A percentile compares a stretch with the other conserved stretches of the same genome.
Evolutionary conservation across 2,888 invertebrate genomes (phyloP).

Genomic region (Hirtodrosophila histrioides): DNA sequence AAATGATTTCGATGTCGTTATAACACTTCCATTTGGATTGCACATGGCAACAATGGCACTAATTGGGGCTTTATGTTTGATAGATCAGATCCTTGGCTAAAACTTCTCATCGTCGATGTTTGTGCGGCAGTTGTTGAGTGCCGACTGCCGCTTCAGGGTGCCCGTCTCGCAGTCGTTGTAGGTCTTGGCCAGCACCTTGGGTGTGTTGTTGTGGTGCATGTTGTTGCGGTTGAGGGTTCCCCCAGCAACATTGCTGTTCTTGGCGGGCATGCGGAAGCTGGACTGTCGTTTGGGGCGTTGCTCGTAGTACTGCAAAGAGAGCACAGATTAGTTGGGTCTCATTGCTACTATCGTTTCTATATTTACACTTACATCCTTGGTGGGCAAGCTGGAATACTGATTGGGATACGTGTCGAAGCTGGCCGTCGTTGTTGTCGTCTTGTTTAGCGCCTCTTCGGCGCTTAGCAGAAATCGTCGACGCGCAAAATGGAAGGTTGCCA

Average conservation of each 20-base stretch:
- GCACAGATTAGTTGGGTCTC: not conserved
- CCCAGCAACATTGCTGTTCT: slow-evolving; percentile 70
- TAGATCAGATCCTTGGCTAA: slow-evolving; percentile 50
- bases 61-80: slow-evolving; percentile 14
- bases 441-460: slow-evolving; percentile 74
- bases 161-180: slow-evolving; percentile 91
- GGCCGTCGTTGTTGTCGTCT: slow-evolving; percentile 87
- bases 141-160: slow-evolving; percentile 90
- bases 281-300: slow-evolving; percentile 88
- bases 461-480: slow-evolving; percentile 84
- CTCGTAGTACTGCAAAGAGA: slow-evolving; percentile 81
- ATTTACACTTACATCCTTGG: slow-evolving; percentile 88
- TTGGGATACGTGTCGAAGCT: slow-evolving; percentile 93
- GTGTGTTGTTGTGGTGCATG: slow-evolving; percentile 87
- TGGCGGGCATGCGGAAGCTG: slow-evolving; percentile 87
- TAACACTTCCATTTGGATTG: slow-evolving; percentile 46
- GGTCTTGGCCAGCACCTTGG: slow-evolving; percentile 89
- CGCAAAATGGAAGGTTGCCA: slow-evolving; percentile 84
- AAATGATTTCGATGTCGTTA: slow-evolving; percentile 54
- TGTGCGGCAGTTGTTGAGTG: slow-evolving; percentile 86
- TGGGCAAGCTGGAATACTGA: slow-evolving; percentile 92
- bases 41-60: slow-evolving; percentile 49
- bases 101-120: slow-evolving; percentile 84
- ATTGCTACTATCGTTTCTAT: not conserved
- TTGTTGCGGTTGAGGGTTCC: slow-evolving; percentile 86